Conservation (phyloP, 2,888 invertebrate genomes). For the Drosophila subquinaria region DNA sequence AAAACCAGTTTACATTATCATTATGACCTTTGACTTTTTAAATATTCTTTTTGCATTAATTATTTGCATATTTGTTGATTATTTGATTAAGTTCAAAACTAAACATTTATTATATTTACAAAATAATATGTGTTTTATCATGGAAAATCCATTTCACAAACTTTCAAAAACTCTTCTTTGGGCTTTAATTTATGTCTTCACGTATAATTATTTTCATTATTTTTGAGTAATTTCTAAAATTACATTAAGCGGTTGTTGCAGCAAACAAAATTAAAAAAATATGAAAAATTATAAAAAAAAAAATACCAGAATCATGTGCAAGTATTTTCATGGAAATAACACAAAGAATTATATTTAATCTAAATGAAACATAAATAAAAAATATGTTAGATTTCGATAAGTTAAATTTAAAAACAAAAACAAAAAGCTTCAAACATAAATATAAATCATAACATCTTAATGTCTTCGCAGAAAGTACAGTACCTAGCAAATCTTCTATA, state of each 20-base stretch:
- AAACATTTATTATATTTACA: slow-evolving; percentile 19
- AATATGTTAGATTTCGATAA: slow-evolving; percentile 46
- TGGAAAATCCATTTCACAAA: slow-evolving; percentile 28
- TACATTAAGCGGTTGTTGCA: slow-evolving; percentile 43
- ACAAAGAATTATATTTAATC: slow-evolving; percentile 62
- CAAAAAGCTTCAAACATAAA: slow-evolving; percentile 37
- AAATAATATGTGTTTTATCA: slow-evolving; percentile 22
- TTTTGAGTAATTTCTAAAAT: slow-evolving; percentile 71
- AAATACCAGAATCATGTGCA: slow-evolving; percentile 62
- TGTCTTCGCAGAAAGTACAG: slow-evolving; percentile 69
- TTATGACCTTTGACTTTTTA: slow-evolving; percentile 36
- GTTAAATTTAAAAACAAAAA: slow-evolving; percentile 32
- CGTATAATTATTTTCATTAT: slow-evolving; percentile 36
- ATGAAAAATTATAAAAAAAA: slow-evolving; percentile 24
- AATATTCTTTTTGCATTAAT: slow-evolving; percentile 40
- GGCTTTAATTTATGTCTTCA: slow-evolving; percentile 68
- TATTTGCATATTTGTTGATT: slow-evolving; percentile 72
- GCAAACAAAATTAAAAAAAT: slow-evolving; percentile 11
- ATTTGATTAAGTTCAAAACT: slow-evolving; percentile 70
- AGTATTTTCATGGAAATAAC: slow-evolving; percentile 80
- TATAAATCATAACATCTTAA: slow-evolving; percentile 42
- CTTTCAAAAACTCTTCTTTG: slow-evolving; percentile 31
- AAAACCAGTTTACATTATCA: slow-evolving; percentile 62
- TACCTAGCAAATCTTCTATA: slow-evolving; percentile 60
- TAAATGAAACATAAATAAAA: slow-evolving; percentile 27